These are phyloP conservation scores for Channa maculata DNA, from an alignment of 2,113 vertebrate species.

Conservation along the genomic window DNA sequence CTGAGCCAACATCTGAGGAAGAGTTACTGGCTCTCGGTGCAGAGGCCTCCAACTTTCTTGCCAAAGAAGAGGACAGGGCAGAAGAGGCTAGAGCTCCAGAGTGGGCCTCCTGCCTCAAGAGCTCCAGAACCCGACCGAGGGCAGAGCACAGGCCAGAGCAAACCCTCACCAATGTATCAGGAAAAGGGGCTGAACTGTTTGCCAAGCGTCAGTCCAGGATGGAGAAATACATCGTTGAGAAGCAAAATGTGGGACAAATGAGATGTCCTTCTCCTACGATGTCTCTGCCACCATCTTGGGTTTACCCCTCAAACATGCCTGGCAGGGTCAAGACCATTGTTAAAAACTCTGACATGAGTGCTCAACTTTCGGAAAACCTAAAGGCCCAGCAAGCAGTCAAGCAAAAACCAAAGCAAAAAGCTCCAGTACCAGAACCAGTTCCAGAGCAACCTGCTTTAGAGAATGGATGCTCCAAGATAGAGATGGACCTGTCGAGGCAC, in stretches of 20 bases:
- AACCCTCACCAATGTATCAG: constrained; percentile 88
- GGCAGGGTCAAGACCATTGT: constrained; percentile 84
- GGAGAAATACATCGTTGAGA: constrained; percentile 93
- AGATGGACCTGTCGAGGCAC: constrained; percentile 90
- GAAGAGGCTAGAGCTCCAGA: constrained; percentile 80
- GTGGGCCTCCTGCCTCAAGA: constrained; percentile 94
- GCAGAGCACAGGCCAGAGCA: constrained; percentile 87
- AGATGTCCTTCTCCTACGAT: constrained; percentile 93
- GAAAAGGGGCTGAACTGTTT: constrained; percentile 95
- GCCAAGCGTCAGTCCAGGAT: constrained; percentile 94
- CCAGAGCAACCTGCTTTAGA: constrained; percentile 82
- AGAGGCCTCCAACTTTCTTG: constrained; percentile 93
- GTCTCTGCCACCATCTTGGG: constrained; percentile 97
- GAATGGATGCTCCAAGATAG: constrained; percentile 88
- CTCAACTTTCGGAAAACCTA: constrained; percentile 76
- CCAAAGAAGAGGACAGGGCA: constrained; percentile 70
- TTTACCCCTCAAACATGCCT: constrained; percentile 88
- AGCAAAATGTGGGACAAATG: constrained; percentile 75
- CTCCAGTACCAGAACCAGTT: constrained; percentile 56
- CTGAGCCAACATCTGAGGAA: constrained; percentile 85
- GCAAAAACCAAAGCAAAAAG: constrained; percentile 68
- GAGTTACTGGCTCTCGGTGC: constrained; percentile 94
- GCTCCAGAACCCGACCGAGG: constrained; percentile 87
- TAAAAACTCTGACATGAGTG: constrained; percentile 81
- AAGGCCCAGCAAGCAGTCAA: constrained; percentile 79